Percentiles rank a stretch among this genome's conserved stretches.
Conservation (phyloP, 2,113 vertebrate genomes). For the Nestor notabilis region DNA sequence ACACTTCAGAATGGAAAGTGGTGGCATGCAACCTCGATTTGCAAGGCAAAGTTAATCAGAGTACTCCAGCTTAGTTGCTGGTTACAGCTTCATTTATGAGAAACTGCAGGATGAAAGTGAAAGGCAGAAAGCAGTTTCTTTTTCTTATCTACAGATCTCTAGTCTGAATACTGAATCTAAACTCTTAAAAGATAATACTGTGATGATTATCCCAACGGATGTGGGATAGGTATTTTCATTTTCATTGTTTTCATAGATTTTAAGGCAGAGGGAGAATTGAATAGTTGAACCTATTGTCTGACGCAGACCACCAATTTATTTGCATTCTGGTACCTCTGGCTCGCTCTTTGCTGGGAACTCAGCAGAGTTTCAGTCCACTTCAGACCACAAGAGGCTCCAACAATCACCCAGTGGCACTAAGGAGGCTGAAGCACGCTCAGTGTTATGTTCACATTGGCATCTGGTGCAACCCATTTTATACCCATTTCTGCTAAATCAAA, state of each 20-base stretch:
- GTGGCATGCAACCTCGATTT: neutral
- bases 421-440: neutral
- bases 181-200: neutral
- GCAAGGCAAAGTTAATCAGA: neutral
- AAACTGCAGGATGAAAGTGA: conserved; percentile 54
- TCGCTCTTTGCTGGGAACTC: neutral
- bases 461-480: neutral
- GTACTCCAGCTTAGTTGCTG: neutral
- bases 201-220: neutral
- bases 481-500: neutral
- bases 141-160: neutral
- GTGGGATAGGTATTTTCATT: neutral
- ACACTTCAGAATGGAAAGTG: neutral
- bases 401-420: neutral
- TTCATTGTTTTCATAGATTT: neutral
- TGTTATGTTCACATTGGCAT: neutral
- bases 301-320: neutral
- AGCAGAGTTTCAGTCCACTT: neutral
- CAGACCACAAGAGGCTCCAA: neutral
- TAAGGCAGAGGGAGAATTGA: neutral
- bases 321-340: neutral
- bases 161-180: neutral
- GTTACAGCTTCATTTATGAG: conserved; percentile 55
- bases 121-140: conserved; percentile 15
- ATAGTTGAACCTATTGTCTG: neutral